phyloP scores from a whole-genome alignment of 2,113 vertebrate genomes.

The Myocastor coypus region DNA sequence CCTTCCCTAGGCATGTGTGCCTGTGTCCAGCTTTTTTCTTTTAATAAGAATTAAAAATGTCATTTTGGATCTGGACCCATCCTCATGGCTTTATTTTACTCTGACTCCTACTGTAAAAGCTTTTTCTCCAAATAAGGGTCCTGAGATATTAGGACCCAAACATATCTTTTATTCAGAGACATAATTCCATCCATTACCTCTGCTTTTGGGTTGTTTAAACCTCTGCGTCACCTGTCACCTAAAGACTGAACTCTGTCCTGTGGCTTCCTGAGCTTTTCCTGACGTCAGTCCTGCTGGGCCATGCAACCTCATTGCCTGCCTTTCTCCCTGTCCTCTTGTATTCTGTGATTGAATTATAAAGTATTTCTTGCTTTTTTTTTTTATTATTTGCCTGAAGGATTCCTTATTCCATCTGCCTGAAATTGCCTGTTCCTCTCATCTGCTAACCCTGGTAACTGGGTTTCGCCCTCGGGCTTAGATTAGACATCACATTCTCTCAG shows the following conservation, averaged over 20 bases:
- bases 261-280: not conserved
- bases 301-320: not conserved
- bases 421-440: not conserved
- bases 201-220: not conserved
- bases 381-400: not conserved
- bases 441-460: not conserved
- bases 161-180: not conserved
- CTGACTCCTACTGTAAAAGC: not conserved
- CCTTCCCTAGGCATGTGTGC: not conserved
- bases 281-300: not conserved
- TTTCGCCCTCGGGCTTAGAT: not conserved
- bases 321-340: not conserved
- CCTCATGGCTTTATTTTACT: slow-evolving; percentile 13
- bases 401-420: not conserved
- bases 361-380: not conserved
- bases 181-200: not conserved
- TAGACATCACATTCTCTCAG: not conserved
- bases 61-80: not conserved
- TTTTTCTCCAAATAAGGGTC: not conserved
- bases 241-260: not conserved
- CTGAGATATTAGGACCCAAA: not conserved
- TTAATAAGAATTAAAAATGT: not conserved
- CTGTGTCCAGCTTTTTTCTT: not conserved
- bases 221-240: not conserved
- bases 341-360: not conserved